Evolutionary conservation across 2,797 vertebrate species (phyloP).

Genomic region (Amphiprion clarkii): DNA sequence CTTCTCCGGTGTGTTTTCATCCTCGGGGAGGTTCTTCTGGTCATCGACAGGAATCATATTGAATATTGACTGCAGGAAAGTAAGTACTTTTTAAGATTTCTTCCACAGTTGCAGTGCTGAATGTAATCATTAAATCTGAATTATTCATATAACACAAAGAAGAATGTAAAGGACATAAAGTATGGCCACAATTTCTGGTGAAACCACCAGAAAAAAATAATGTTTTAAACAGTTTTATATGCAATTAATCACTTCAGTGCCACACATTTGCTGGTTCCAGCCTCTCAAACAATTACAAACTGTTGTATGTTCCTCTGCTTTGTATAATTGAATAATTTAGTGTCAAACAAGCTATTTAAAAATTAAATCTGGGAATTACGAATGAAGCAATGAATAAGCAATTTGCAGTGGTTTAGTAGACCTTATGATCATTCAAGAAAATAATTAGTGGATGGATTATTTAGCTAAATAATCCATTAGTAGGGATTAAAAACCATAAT

Average conservation of each 20-base stretch:
- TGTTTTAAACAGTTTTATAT: not conserved
- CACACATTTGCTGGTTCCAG: not conserved
- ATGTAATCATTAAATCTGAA: not conserved
- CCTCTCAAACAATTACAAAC: not conserved
- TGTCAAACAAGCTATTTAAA: not conserved
- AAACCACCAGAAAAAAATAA: not conserved
- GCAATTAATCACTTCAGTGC: not conserved
- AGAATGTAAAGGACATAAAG: not conserved
- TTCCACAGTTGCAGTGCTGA: not conserved
- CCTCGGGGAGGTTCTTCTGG: constrained; percentile 87
- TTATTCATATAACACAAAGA: not conserved
- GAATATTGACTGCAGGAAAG: constrained; percentile 89
- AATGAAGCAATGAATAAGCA: not conserved
- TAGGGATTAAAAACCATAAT: not conserved
- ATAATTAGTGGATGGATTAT: not conserved
- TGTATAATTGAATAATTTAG: not conserved
- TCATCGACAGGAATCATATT: constrained; percentile 92
- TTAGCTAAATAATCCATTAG: not conserved
- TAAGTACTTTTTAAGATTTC: not conserved
- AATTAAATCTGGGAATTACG: not conserved
- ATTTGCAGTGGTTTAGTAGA: not conserved
- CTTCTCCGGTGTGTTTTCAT: constrained; percentile 93
- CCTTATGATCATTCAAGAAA: not conserved
- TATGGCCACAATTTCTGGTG: not conserved
- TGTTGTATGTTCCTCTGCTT: too few species aligned